Evolutionary conservation across 2,113 vertebrate species (phyloP), one percentile per base, ranked within the genome.

Genomic region (Emydocephalus ijimae): DNA sequence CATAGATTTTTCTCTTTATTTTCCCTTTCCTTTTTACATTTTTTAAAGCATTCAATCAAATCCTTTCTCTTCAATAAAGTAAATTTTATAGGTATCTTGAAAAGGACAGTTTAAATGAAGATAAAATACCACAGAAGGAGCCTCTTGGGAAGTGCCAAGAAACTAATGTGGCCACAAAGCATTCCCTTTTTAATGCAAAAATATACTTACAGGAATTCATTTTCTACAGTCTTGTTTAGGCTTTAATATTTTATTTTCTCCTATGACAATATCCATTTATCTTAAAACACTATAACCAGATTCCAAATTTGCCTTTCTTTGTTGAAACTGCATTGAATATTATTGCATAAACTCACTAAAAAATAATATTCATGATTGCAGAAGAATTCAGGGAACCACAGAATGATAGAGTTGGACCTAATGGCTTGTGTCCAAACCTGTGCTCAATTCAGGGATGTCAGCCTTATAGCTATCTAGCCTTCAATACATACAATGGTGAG

Each of bases 241-340:
- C 23, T 34, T 95, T 94, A 93, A 91, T 94, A 89, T 94, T 94
- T 91, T n/a, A 34, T 87, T 95, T 94, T 81, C 93, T 9, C 26
- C 94, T 97, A 96, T 96, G 90, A 98, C 96, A 93, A 93, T 74
- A 89, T 91, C 92, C 92, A 95, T 95, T 94, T 96, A 92, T 94
- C 94, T 95, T 93, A 92, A 90, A 56, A 92, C 95, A 95, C 95
- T 95, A 95, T 91, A 85, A 89, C 34, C 74, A 81, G 20, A 34
- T 21, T 43, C 34, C 18, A 43, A 43, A 81, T 81, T 81, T 43
- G 34, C 74, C 74, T 81, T 81, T 21, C 34, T 43, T 43, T 5
- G 2, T 43, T 81, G 74, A 81, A 81, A 39, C 74, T 81, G 74
- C 7, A 9, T 43, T 81, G 74, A 81, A 43, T 81, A 43, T 81